Evolutionary conservation across 2,797 vertebrate species (phyloP).

Genomic region (Arctocebus calabarensis): DNA sequence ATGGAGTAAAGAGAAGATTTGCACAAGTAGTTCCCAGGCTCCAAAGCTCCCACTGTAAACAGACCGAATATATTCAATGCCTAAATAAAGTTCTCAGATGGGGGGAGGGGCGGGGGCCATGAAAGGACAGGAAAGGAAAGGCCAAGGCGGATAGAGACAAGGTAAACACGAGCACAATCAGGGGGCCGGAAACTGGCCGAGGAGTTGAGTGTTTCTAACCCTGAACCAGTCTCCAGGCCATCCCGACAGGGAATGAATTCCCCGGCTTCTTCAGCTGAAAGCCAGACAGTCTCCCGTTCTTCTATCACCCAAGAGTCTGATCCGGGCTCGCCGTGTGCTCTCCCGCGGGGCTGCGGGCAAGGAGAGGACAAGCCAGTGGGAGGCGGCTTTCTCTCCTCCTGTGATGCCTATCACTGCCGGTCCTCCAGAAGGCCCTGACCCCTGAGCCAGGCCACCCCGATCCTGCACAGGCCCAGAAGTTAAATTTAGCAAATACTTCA

Average conservation of each 20-base stretch:
- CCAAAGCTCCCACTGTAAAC: background rate
- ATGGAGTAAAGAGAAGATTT: background rate
- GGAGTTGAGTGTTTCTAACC: background rate
- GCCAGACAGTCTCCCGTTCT: background rate
- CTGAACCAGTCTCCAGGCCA: background rate
- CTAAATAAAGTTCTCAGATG: background rate
- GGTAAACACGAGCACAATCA: background rate
- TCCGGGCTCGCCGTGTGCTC: background rate
- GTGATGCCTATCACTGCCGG: background rate
- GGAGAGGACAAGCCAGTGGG: background rate
- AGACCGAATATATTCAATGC: background rate
- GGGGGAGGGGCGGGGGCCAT: background rate
- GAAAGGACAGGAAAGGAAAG: constrained; percentile 28
- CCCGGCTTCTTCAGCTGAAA: background rate
- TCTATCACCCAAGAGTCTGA: background rate
- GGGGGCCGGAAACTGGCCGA: background rate
- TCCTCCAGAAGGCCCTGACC: background rate
- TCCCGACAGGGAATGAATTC: background rate
- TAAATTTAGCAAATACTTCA: background rate
- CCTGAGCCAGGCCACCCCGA: background rate
- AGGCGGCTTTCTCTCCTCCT: background rate
- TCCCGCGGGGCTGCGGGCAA: background rate
- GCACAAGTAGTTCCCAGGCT: background rate
- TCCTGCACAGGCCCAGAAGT: background rate
- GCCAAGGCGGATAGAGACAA: background rate